Percentiles rank a stretch among this genome's conserved stretches.
These are phyloP conservation scores for Uropsilus gracilis DNA, from an alignment of 2,113 vertebrate species.

Conservation along the genomic window DNA sequence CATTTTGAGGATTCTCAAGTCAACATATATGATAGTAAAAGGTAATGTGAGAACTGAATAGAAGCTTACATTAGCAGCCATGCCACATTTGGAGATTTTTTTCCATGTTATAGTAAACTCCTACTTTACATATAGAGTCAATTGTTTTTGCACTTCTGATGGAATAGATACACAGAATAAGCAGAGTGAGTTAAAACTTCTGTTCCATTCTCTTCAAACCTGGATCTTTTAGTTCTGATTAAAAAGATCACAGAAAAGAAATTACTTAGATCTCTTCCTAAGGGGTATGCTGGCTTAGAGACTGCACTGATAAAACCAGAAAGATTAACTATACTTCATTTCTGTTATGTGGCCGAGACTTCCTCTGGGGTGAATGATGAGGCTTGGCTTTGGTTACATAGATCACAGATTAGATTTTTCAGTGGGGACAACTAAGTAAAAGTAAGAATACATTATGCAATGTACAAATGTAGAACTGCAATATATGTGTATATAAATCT, in stretches of 20 bases:
- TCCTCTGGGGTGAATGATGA: neutral
- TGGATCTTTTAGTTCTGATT: constrained; percentile 60
- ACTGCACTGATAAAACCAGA: constrained; percentile 28
- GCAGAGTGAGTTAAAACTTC: constrained; percentile 20
- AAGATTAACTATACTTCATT: constrained; percentile 35
- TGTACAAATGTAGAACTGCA: neutral
- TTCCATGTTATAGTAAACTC: neutral
- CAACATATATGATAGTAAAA: neutral
- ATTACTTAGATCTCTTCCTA: constrained; percentile 54
- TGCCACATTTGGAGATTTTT: neutral
- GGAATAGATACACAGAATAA: neutral
- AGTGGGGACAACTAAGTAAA: neutral
- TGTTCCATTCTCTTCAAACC: neutral
- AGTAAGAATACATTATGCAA: neutral
- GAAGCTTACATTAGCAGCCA: constrained; percentile 3
- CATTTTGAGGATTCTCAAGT: constrained; percentile 28
- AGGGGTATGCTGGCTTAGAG: constrained; percentile 42
- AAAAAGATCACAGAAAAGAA: constrained; percentile 68
- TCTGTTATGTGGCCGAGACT: neutral
- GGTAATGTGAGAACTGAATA: constrained; percentile 37
- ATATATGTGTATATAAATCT: neutral
- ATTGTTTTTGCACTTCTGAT: neutral
- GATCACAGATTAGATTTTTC: neutral
- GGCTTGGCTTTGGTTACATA: constrained; percentile 2
- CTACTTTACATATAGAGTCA: neutral